Conservation (phyloP, 1,140 invertebrate genomes). For the Eriosoma lanigerum region DNA sequence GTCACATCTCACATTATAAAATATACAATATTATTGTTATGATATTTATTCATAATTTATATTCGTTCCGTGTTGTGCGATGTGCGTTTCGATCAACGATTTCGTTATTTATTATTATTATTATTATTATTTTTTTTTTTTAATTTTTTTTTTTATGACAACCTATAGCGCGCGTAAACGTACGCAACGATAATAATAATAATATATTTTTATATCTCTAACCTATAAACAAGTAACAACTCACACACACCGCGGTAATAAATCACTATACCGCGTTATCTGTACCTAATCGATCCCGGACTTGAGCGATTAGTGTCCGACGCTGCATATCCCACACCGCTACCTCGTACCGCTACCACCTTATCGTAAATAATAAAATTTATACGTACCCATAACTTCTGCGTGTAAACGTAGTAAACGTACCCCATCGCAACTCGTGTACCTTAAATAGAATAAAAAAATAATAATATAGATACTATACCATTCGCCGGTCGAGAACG, state of each 20-base stretch:
- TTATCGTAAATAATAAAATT: too few relatives aligned
- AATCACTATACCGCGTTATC: conserved; percentile 24
- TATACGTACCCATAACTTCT: too few relatives aligned
- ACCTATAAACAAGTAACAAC: not conserved
- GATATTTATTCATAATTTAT: not conserved
- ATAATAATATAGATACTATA: too few relatives aligned
- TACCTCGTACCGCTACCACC: too few relatives aligned
- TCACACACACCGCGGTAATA: conserved; percentile 1
- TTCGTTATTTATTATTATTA: not conserved
- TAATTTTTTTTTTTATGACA: too few relatives aligned
- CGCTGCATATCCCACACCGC: not conserved
- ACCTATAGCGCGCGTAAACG: too few relatives aligned
- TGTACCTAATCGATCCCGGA: conserved; percentile 25
- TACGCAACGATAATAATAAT: not conserved
- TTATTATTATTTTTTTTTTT: too few relatives aligned
- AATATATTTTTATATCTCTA: not conserved
- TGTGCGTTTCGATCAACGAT: not conserved
- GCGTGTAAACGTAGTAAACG: too few relatives aligned
- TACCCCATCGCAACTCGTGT: too few relatives aligned
- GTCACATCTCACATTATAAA: not conserved
- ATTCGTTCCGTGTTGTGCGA: not conserved
- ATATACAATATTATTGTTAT: conserved; percentile 5
- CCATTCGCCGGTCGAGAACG: too few relatives aligned
- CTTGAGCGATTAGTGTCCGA: conserved; percentile 17
- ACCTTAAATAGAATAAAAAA: too few relatives aligned